Evolutionary conservation across 1,140 invertebrate genomes (phyloP), one percentile per base, ranked within the genome.

Genomic region (Listronotus bonariensis): DNA sequence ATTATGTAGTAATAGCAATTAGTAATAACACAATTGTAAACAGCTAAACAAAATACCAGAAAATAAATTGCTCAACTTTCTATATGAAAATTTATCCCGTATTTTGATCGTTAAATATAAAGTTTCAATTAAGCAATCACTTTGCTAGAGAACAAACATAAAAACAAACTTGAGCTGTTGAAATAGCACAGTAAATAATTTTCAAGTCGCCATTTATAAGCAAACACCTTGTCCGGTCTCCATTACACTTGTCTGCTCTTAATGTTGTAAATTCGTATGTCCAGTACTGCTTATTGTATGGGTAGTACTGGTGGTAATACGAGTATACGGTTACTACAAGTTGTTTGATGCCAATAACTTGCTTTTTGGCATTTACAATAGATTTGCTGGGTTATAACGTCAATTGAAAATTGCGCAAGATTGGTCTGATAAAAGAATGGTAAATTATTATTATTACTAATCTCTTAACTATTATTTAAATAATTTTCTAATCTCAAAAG

Each of bases 171-270:
- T 26, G 58, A 61, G 51, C 58, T 18, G 40, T 52, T 48, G 58
- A 34, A 61, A 61, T 42, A 48, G 58, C 36, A 46, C 32, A 61
- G 46, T 61, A 61, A 61, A 61, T 61, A 61, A 61, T 61, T 61
- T 61, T 14, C 58, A 52, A 61, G 58, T 61, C 58, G 58, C 58
- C 58, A 61, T 61, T 61, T 61, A 61, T 61, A 61, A 61, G 58
- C 58, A 61, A 61, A 61, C 58, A 61, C 46, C 58, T 61, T 61
- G 58, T 61, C 58, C 48, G 42, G 46, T 61, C 41, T 18, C 58
- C 58, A 61, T 51, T 61, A 61, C 58, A 61, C 58, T 61, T 61
- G 58, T 61, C 58, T 52, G 46, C 34, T 61, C 48, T 36, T 61
- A 61, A 61, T 61, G 58, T 26, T 61, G 58, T 61, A 61, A 61